Percentiles rank a stretch among this genome's conserved stretches.
These are phyloP conservation scores for Zaprionus gabonicus DNA, from an alignment of 1,140 invertebrate genomes.

Conservation along the genomic window DNA sequence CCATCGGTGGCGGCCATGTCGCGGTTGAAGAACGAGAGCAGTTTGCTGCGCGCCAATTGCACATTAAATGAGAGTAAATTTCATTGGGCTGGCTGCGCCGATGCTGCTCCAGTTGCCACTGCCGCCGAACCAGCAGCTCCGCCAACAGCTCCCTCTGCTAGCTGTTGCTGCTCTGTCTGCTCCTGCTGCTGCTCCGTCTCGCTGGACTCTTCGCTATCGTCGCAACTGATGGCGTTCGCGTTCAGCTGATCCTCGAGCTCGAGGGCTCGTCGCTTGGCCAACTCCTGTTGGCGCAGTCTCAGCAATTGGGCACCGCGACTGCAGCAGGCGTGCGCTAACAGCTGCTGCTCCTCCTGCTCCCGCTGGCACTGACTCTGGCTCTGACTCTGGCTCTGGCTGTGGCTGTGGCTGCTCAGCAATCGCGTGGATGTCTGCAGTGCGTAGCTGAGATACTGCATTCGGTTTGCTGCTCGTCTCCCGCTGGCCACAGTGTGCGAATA, in stretches of 20 bases:
- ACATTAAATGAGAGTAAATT: conserved; percentile 84
- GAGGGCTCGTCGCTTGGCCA: conserved; percentile 63
- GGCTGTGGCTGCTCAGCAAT: conserved; percentile 75
- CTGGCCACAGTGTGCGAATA: conserved; percentile 80
- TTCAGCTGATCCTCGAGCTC: conserved; percentile 67
- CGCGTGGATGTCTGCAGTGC: conserved; percentile 83
- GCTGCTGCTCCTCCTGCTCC: conserved; percentile 25
- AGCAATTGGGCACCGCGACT: conserved; percentile 69
- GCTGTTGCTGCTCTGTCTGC: background rate
- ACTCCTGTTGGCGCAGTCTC: conserved; percentile 65
- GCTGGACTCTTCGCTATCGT: conserved; percentile 21
- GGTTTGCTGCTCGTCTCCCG: conserved; percentile 72
- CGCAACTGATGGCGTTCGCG: conserved; percentile 45
- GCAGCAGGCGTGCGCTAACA: conserved; percentile 69
- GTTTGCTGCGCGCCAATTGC: conserved; percentile 82
- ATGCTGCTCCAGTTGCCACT: conserved; percentile 1
- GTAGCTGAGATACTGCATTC: conserved; percentile 84
- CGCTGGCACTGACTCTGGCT: conserved; percentile 13
- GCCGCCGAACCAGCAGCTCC: background rate
- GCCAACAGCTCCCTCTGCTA: background rate
- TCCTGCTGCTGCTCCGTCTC: conserved; percentile 35
- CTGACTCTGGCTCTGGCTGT: conserved; percentile 46
- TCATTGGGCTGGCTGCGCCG: conserved; percentile 77
- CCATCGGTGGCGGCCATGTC: conserved; percentile 93
- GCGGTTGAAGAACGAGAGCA: conserved; percentile 83